A percentile compares a stretch with the other conserved stretches of the same genome.
Evolutionary conservation across 2,797 vertebrate genomes (phyloP).

Genomic region (Odontamblyopus rebecca): DNA sequence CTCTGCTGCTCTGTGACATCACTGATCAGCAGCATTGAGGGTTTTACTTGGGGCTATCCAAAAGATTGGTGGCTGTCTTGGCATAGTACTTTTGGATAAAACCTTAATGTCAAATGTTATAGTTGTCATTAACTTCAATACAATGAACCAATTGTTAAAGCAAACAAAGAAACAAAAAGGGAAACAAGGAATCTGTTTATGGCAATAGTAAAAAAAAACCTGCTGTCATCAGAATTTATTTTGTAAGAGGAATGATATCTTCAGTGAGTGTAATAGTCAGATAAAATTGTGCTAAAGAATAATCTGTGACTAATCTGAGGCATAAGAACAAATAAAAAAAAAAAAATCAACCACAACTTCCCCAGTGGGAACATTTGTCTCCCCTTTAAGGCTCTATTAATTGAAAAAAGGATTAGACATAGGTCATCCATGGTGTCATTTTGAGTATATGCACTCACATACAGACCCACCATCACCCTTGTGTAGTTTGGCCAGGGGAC

Average conservation of each 20-base stretch:
- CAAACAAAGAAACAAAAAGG: too few relatives aligned
- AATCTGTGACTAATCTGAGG: too few relatives aligned
- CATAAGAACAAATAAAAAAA: background rate
- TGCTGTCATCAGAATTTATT: background rate
- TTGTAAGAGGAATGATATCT: background rate
- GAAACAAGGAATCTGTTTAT: too few relatives aligned
- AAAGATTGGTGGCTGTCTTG: slow-evolving; percentile 8
- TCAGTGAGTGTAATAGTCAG: background rate
- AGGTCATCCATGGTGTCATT: slow-evolving; percentile 30
- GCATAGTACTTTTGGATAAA: slow-evolving; percentile 20
- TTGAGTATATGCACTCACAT: slow-evolving; percentile 24
- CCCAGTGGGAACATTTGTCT: slow-evolving; percentile 37
- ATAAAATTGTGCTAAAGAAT: too few relatives aligned
- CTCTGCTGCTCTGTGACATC: slow-evolving; percentile 25
- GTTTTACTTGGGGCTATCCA: slow-evolving; percentile 22
- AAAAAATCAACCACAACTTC: slow-evolving; percentile 25
- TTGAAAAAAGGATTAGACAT: slow-evolving; percentile 51
- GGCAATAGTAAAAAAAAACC: too few relatives aligned
- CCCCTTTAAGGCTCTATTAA: slow-evolving; percentile 25
- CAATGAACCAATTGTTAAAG: too few relatives aligned
- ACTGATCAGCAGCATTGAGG: background rate
- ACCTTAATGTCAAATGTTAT: background rate
- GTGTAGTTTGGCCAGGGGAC: slow-evolving; percentile 54
- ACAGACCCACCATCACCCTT: slow-evolving; percentile 39
- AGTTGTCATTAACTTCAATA: too few relatives aligned